These are phyloP conservation scores for Psilopogon haemacephalus DNA, from an alignment of 2,113 vertebrate genomes.

Conservation along the genomic window DNA sequence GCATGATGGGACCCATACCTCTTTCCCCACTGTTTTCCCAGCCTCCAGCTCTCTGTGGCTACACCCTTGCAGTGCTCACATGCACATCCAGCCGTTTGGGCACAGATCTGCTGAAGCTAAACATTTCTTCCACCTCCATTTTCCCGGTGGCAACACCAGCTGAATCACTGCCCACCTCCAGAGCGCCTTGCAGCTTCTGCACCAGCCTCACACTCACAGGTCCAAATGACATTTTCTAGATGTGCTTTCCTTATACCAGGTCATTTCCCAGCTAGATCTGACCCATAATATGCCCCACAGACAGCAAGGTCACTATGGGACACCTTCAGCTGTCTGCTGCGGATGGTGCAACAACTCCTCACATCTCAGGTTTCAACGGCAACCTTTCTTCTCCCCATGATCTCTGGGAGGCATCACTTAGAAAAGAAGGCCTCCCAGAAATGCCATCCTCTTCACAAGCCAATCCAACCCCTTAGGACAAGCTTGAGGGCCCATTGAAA, in stretches of 20 bases:
- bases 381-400: neutral
- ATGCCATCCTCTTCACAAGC: neutral
- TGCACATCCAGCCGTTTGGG: neutral
- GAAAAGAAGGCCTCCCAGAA: neutral
- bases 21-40: neutral
- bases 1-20: neutral
- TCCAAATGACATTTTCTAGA: rapidly evolving
- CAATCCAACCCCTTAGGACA: neutral
- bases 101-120: neutral
- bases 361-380: neutral
- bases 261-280: neutral
- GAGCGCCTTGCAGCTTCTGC: neutral
- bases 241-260: neutral
- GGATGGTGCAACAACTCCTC: neutral
- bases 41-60: neutral
- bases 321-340: neutral
- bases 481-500: neutral
- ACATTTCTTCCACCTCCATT: neutral
- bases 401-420: neutral
- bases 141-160: neutral
- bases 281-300: rapidly evolving
- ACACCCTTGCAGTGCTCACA: neutral
- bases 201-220: rapidly evolving
- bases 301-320: neutral
- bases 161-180: neutral